Evolutionary conservation across 2,113 vertebrate genomes (phyloP), one percentile per base, ranked within the genome.

Genomic region (Catagonus wagneri): DNA sequence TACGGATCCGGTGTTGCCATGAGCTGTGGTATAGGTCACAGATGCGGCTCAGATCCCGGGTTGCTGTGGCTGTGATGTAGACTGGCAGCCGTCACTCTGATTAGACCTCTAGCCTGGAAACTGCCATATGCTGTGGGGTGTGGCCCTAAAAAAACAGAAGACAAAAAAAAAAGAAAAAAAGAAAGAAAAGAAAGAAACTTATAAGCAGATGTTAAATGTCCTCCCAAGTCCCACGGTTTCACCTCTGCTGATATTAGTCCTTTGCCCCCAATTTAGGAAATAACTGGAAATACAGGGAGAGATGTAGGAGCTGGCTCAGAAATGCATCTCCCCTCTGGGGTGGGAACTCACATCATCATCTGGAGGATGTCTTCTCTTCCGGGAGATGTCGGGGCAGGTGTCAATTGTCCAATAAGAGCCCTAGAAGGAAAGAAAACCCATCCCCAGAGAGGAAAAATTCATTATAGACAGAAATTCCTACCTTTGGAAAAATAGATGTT

Each of bases 371-470:
- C 99, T 99, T 97, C 99, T 99, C 79, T 98, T 99, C 94, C 99
- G 99, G 96, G 98, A 98, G 92, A 99, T 98, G 95, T 99, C 98
- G 56, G 99, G 98, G 39, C 99, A 99, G 25, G 99, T 99, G 92
- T 99, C 99, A 97, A 99, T 99, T 34, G 99, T 99, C 99, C 99
- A 99, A 4, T 99, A 99, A 39, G 99, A 99, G 58, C 99, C 99
- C 99, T 99, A 74, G 19, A 98, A 98, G 32, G 93, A 97, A 98
- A 32, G 93, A 97, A 36, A 98, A 1, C 17, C 96, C 96, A 3
- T 39, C 20, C 84, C 97, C 90, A 54, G 3, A 89, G 65, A 93
- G 44, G n/a, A 86, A 6, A 96, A 54, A 71, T 89, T 11, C 22
- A 72, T 69, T 87, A 87, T 74, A 63, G 13, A 32, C 2, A 76